Evolutionary conservation across 2,888 invertebrate species (phyloP).

Genomic region (Ypsolopha sequella): DNA sequence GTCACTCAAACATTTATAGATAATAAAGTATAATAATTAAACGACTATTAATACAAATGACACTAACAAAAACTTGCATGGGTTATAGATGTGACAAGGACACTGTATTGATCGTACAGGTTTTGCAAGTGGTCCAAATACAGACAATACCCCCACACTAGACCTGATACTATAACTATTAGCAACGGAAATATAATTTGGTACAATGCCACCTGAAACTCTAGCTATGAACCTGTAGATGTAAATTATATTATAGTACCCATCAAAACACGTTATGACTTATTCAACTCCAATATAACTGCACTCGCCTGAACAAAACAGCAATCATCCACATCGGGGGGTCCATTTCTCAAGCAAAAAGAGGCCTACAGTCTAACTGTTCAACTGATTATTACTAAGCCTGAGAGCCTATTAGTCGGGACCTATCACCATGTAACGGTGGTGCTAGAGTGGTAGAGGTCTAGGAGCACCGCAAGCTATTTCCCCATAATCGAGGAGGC

Average conservation of each 20-base stretch:
- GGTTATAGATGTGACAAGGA: too few relatives aligned
- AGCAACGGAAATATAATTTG: not conserved
- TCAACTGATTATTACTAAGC: conserved; percentile 27
- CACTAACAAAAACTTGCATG: too few relatives aligned
- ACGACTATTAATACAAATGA: too few relatives aligned
- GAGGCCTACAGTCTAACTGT: conserved; percentile 37
- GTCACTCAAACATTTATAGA: too few relatives aligned
- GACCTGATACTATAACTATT: too few relatives aligned
- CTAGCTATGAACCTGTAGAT: not conserved
- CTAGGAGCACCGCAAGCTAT: conserved; percentile 28
- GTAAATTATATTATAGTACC: not conserved
- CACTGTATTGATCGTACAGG: too few relatives aligned
- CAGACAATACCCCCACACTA: too few relatives aligned
- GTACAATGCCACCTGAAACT: not conserved
- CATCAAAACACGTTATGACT: too few relatives aligned
- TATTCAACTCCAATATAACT: not conserved
- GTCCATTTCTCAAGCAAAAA: conserved; percentile 20
- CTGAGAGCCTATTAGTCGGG: conserved; percentile 35
- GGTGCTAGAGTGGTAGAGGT: not conserved
- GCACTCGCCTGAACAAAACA: not conserved
- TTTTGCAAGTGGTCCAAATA: too few relatives aligned
- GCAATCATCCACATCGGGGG: not conserved
- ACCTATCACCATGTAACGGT: conserved; percentile 54
- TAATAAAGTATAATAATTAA: too few relatives aligned
- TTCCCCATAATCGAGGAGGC: conserved; percentile 27